Percentiles rank a stretch among this genome's conserved stretches.
phyloP scores from a whole-genome alignment of 2,113 vertebrate species.

The Oophaga pumilio region DNA sequence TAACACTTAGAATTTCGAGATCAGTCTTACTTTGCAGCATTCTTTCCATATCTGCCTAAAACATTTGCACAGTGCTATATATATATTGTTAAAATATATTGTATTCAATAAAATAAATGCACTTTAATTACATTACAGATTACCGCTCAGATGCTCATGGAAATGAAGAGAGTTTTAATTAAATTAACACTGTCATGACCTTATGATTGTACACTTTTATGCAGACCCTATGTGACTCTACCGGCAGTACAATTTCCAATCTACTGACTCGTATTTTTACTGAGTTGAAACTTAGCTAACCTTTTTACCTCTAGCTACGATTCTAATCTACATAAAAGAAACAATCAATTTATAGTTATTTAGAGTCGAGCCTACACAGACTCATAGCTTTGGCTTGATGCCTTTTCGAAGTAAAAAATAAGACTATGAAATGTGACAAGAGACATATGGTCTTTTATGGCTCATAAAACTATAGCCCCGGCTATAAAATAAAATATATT shows the following conservation, averaged over 20 bases:
- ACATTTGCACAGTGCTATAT: too few species aligned
- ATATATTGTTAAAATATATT: not conserved
- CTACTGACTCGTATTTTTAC: constrained; percentile 5
- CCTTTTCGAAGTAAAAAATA: constrained; percentile 37
- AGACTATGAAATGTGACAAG: constrained; percentile 46
- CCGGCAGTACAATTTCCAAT: not conserved
- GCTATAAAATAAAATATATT: constrained; percentile 51
- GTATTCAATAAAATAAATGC: not conserved
- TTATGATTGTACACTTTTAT: not conserved
- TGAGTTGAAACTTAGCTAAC: not conserved
- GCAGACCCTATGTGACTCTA: not conserved
- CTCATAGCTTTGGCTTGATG: constrained; percentile 43
- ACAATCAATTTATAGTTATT: constrained; percentile 44
- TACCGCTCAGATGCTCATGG: too few species aligned
- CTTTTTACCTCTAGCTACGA: constrained; percentile 23
- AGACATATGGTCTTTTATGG: constrained; percentile 49
- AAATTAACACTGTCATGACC: not conserved
- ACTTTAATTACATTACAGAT: not conserved
- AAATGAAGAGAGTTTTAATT: not conserved
- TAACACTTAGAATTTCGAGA: too few species aligned
- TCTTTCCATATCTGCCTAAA: too few species aligned
- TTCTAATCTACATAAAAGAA: constrained; percentile 41
- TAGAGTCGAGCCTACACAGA: constrained; percentile 18
- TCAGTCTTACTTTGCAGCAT: too few species aligned
- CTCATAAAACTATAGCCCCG: constrained; percentile 49